Evolutionary conservation across 2,797 vertebrate genomes (phyloP).

Genomic region (Falco novaeseelandiae): DNA sequence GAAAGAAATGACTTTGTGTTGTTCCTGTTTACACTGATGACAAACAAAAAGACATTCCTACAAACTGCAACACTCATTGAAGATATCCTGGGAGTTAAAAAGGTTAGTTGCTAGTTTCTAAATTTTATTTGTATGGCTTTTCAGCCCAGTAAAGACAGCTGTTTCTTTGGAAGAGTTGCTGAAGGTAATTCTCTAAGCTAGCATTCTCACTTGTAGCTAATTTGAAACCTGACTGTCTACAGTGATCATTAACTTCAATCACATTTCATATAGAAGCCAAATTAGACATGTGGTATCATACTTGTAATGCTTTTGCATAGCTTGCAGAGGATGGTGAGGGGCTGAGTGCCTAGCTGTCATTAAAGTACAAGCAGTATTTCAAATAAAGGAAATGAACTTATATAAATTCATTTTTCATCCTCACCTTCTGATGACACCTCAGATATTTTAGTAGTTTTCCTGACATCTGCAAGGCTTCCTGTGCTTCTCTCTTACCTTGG

Average conservation of each 20-base stretch:
- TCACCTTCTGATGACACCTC: not conserved
- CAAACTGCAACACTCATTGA: constrained; percentile 97
- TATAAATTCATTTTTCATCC: not conserved
- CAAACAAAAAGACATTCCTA: constrained; percentile 97
- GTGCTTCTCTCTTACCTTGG: not conserved
- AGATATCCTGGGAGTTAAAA: constrained; percentile 96
- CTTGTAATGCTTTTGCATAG: not conserved
- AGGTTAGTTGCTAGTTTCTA: constrained; percentile 79
- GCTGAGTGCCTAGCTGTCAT: not conserved
- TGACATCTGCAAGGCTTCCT: not conserved
- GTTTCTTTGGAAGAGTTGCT: not conserved
- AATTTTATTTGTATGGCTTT: not conserved
- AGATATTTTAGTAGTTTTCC: not conserved
- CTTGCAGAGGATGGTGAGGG: not conserved
- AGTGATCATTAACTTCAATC: not conserved
- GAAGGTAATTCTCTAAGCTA: not conserved
- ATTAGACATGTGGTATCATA: not conserved
- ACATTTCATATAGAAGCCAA: not conserved
- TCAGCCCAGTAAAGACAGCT: not conserved
- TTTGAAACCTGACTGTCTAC: not conserved
- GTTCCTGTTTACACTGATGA: constrained; percentile 97
- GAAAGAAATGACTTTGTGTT: constrained; percentile 95
- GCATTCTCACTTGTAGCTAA: not conserved
- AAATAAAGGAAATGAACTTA: not conserved
- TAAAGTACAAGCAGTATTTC: not conserved